Base-by-base conservation (phyloP, 1,140 invertebrate genomes). In the Hermetia illucens region DNA sequence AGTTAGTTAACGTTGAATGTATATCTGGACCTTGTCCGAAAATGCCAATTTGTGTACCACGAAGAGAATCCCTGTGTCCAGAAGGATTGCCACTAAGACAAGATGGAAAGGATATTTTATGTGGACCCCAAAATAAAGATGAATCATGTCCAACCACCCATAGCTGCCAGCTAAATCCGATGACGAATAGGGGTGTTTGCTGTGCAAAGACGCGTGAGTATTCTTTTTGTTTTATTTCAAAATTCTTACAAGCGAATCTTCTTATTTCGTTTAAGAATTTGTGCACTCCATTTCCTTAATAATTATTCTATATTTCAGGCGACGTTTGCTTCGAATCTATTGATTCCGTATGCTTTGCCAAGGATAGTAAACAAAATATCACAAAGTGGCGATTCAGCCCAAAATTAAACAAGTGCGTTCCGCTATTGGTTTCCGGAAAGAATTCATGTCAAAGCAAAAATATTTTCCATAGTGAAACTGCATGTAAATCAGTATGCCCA, bases 371-470 rank as follows among this genome's bases (percentile, higher is more conserved):
- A 18, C 36, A 40, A 2, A 80, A 75, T 45, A 50, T 59, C 2
- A 77, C 72, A 1, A 65, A 79, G 17, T 90, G 79, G 70, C 75
- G 75, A 48, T 91, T 90, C 61, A 83, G 86, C 59, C 67, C 78
- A 3, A 74, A 74, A 44, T 70, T 67, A 13, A 88, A 89, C 49
- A 70, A 71, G 42, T 86, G 82, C 57, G 72, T 87, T 44, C 63
- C 73, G 58, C 59, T 0, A 83, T 79, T 48, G 69, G 70, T 41
- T 29, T 40, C n/a, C 1, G 39, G 49, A 4, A 44, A 44, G 9
- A 79, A 78, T 20, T 82, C 79, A 44, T 77, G 79, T 25, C 79
- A 83, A 31, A 91, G 88, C 50, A 78, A 86, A 50, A 95, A 94
- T 61, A 82, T 87, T 48, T 95, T 94, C 69, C 74, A 82, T 21